These are phyloP conservation scores for Channa argus DNA, from an alignment of 2,113 vertebrate species.

Conservation along the genomic window DNA sequence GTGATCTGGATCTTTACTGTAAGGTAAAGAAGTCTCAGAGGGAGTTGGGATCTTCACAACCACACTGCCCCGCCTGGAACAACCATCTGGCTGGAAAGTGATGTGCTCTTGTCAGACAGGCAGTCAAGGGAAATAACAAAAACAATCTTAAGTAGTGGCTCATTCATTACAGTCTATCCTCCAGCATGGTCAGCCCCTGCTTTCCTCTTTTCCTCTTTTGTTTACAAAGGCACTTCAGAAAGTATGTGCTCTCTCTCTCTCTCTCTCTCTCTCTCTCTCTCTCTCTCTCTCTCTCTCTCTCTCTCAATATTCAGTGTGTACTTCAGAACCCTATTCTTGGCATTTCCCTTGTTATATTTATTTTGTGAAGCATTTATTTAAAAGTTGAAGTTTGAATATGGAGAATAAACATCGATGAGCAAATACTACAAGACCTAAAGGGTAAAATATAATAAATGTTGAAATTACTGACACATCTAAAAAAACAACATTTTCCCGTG, in stretches of 20 bases:
- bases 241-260: conserved; percentile 57
- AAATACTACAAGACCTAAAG: conserved; percentile 1
- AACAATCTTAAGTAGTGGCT: conserved; percentile 75
- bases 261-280: conserved; percentile 43
- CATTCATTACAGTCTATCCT: conserved; percentile 67
- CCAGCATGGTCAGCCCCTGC: conserved; percentile 49
- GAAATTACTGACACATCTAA: conserved; percentile 13
- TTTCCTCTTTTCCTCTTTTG: conserved; percentile 53
- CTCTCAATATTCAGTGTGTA: conserved; percentile 45
- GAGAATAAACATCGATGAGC: conserved; percentile 2
- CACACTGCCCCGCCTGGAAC: conserved; percentile 39
- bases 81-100: conserved; percentile 73
- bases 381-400: conserved; percentile 22
- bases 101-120: conserved; percentile 67
- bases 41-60: conserved; percentile 50
- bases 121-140: conserved; percentile 73
- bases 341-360: conserved; percentile 13
- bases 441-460: background rate
- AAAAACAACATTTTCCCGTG: background rate
- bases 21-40: conserved; percentile 36
- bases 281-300: conserved; percentile 47
- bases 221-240: conserved; percentile 70
- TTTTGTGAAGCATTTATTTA: conserved; percentile 26
- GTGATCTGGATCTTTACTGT: conserved; percentile 62
- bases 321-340: conserved; percentile 11